Evolutionary conservation across 1,140 invertebrate genomes (phyloP), one percentile per base, ranked within the genome.

Genomic region (Zaprionus inermis): DNA sequence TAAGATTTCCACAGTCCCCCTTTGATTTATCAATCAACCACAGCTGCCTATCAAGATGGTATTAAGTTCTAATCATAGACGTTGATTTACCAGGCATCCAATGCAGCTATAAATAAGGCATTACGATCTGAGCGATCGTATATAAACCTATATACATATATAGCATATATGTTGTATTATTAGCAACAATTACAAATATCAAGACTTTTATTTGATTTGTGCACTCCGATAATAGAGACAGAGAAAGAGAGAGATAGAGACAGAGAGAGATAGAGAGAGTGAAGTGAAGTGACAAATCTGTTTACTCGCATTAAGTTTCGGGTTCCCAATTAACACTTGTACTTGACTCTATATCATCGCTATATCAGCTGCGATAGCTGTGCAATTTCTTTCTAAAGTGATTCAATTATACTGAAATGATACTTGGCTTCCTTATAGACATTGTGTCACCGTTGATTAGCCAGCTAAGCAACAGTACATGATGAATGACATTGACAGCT

Each of bases 1-100:
- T 81, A 52, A 61, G 41, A 65, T 71, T 41, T n/a, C 38, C 38
- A 1, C 38, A 44, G 38, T 44, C 38, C 38, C 38, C 60, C 69
- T 83, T 79, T 86, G 83, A 86, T 86, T 86, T 88, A 88, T 88
- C 76, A 86, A 86, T 70, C 76, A 28, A 63, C 65, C 60, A 49
- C 52, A 67, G 49, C 60, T 55, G 3, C 32, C 71, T 82, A 86
- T 86, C 84, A 83, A 89, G 72, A 88, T 88, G 72, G 76, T 86
- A 86, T 86, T 86, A 86, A 88, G 79, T 70, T 83, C 70, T 89
- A 88, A 88, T 88, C 84, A 88, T 75, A 89, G 76, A 83, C 83
- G 77, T 89, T 88, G 83, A 88, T 88, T 88, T 88, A 86, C 72
- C 82, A 88, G 72, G 32, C 72, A 38, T 36, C 41, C 57, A 61